Evolutionary conservation across 1,140 invertebrate genomes (phyloP).

Genomic region (Leptinotarsa undecemlineata): DNA sequence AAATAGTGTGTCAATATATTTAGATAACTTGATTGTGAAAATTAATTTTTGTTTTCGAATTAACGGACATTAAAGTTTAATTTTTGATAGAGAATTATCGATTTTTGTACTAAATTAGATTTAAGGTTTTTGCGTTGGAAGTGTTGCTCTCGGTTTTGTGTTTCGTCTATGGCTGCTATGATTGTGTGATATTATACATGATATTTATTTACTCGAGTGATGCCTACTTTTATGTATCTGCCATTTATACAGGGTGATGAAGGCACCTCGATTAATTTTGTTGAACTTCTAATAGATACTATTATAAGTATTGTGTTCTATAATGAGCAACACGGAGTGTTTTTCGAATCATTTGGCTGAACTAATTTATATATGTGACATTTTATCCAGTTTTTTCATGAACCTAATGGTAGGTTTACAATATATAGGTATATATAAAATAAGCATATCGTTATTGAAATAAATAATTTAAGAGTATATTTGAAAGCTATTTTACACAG

Average conservation of each 20-base stretch:
- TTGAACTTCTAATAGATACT: slow-evolving; percentile 13
- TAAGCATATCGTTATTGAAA: slow-evolving; percentile 32
- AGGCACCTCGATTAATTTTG: not conserved
- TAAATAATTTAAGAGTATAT: slow-evolving; percentile 16
- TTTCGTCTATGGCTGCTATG: slow-evolving; percentile 16
- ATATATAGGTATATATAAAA: not conserved
- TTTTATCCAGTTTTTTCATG: slow-evolving; percentile 13
- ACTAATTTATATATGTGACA: not conserved
- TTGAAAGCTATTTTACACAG: slow-evolving; percentile 23
- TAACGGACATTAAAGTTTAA: slow-evolving; percentile 18
- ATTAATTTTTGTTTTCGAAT: slow-evolving; percentile 11
- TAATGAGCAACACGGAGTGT: not conserved
- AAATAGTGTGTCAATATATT: slow-evolving; percentile 33
- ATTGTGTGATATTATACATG: slow-evolving; percentile 22
- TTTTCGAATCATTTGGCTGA: not conserved
- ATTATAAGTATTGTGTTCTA: not conserved
- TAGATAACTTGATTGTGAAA: slow-evolving; percentile 17
- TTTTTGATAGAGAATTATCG: slow-evolving; percentile 23
- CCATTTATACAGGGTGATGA: not conserved
- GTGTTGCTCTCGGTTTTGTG: slow-evolving; percentile 22
- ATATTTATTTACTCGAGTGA: slow-evolving; percentile 19
- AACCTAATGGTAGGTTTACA: not conserved
- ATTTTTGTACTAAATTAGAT: slow-evolving; percentile 26
- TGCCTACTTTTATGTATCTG: not conserved
- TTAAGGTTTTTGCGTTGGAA: slow-evolving; percentile 9